These are phyloP conservation scores for Ginglymostoma cirratum DNA, from an alignment of 2,113 vertebrate genomes.

Conservation along the genomic window DNA sequence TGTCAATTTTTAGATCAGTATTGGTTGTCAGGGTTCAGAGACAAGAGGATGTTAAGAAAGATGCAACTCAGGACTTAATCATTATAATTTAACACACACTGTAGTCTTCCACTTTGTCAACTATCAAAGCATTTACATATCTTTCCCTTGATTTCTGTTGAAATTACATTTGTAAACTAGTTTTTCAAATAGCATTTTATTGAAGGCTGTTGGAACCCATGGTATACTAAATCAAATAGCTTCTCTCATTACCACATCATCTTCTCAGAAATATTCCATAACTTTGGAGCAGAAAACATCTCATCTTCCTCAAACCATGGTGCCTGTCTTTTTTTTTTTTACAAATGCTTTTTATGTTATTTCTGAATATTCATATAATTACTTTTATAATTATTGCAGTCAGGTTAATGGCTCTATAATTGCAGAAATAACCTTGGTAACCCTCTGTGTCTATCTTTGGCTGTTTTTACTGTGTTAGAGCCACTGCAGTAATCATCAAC, in stretches of 20 bases:
- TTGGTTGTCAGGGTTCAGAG: not conserved
- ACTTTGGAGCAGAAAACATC: not conserved
- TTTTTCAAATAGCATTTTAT: not conserved
- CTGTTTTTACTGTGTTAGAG: not conserved
- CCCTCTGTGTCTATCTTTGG: not conserved
- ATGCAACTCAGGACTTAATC: not conserved
- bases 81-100: not conserved
- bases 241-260: not conserved
- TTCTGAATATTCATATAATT: conserved; percentile 12
- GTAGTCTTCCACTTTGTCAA: not conserved
- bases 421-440: not conserved
- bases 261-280: not conserved
- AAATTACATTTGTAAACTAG: not conserved
- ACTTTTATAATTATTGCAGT: not conserved
- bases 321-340: not conserved
- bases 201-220: not conserved
- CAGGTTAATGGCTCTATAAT: not conserved
- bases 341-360: not conserved
- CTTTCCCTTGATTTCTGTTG: not conserved
- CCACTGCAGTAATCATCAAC: not conserved
- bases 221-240: not conserved
- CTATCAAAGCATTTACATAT: not conserved
- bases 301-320: not conserved
- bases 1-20: not conserved
- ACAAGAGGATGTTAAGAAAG: not conserved